Base-by-base conservation (phyloP, 1,140 invertebrate species). In the Globodera rostochiensis region DNA sequence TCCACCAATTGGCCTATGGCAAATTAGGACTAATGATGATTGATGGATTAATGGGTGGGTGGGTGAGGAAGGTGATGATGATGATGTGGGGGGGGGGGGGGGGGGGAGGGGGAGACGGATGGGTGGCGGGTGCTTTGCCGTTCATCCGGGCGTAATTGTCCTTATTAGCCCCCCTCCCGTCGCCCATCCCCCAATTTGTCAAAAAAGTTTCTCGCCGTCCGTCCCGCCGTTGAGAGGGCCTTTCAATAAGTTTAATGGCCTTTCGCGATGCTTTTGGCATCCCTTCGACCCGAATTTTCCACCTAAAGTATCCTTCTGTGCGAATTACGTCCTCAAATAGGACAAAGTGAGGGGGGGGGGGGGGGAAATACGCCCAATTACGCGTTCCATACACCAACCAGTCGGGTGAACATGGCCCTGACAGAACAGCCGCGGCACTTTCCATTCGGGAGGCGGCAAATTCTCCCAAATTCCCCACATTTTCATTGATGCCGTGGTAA, bases 231-330 rank as follows among this genome's bases (percentile, higher is more conserved):
- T 21, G 9, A 25, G 9, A 25, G 25, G 6, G 69, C 25, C 36
- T 71, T 71, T 25, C 25, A 71, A 71, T 71, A 71, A 71, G 25
- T 71, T 71, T 71, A 71, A 71, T 71, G 69, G 69, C 69, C 1
- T 47, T 71, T 47, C 5, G 46, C 69, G 36, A 71, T 45, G 6
- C 13, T 19, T 71, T 71, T 47, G 25, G 8, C 69, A 71, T 47
- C 69, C 25, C 8, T 71, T 71, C 15, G 67, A 21, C 36, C 67
- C 36, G 11, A 6, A 25, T 71, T 71, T 71, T 45, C n/a, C 69
- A 6, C 69, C 69, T 7, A 71, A 45, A 71, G 36, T 69, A 19
- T 69, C 67, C 7, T 71, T 7, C 46, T 6, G 13, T 64, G 57
- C 15, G 57, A 64, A 64, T 64, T 64, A 64, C 57, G n/a, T 71